A percentile compares a stretch with the other conserved stretches of the same genome.
phyloP scores from a whole-genome alignment of 1,140 invertebrate genomes.

The Sycobia sp. region DNA sequence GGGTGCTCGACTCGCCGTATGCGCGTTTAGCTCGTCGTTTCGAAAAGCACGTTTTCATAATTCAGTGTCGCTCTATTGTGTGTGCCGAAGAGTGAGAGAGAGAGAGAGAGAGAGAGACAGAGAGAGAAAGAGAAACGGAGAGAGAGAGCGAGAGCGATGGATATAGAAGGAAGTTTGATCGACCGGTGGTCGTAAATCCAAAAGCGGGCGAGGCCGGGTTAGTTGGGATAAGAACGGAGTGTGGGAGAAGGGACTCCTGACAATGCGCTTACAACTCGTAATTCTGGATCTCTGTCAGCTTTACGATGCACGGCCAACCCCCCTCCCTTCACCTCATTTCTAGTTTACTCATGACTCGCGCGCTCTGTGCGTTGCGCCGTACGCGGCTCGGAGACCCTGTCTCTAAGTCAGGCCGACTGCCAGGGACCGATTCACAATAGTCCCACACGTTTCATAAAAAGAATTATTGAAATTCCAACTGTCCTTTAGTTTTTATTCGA shows the following conservation, averaged over 20 bases:
- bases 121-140: too few relatives aligned
- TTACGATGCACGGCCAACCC: constrained; percentile 23
- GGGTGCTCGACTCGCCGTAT: not conserved
- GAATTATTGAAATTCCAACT: too few relatives aligned
- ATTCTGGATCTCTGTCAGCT: constrained; percentile 24
- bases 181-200: constrained; percentile 16
- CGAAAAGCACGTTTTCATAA: constrained; percentile 31
- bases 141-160: not conserved
- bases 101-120: constrained; percentile 10
- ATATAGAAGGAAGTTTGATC: constrained; percentile 24
- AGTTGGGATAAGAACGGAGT: too few relatives aligned
- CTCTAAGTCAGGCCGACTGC: not conserved
- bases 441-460: too few relatives aligned
- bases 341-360: too few relatives aligned
- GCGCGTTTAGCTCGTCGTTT: not conserved
- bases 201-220: constrained; percentile 1
- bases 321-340: too few relatives aligned
- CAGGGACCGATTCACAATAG: not conserved
- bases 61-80: constrained; percentile 8
- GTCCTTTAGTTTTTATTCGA: too few relatives aligned
- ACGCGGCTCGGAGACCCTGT: not conserved
- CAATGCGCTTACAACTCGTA: constrained; percentile 34
- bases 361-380: not conserved
- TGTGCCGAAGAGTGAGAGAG: too few relatives aligned
- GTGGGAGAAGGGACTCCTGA: too few relatives aligned